Evolutionary conservation across 2,113 vertebrate species (phyloP), one percentile per base, ranked within the genome.

Genomic region (Mola mola): DNA sequence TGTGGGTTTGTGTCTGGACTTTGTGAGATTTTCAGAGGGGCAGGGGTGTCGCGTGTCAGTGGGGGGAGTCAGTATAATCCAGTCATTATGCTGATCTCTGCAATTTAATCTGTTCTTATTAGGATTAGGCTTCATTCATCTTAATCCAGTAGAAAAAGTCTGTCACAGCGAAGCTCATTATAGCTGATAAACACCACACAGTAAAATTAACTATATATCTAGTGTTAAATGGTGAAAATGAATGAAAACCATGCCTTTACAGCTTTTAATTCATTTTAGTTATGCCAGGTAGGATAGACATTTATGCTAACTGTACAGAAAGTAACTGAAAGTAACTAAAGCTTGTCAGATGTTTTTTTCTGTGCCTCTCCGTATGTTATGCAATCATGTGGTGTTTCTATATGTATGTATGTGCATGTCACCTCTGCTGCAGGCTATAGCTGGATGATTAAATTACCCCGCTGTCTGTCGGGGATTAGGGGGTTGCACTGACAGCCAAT

Each of bases 371-470:
- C 9, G 15, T 17, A 4, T 73, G 24, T 60, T 36, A 19, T 55
- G n/a, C 24, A 17, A 44, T n/a, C n/a, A n/a, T n/a, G n/a, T n/a
- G 44, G 61, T 33, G 41, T 16, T 37, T 47, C 8, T 48, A 4
- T 4, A 25, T 1, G 22, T 4, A 20, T 52, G 4, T 24, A 2
- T 17, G 29, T 47, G n/a, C 22, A 60, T 76, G 34, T 61, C 6
- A 36, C 29, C 21, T 64, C 12, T 59, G 72, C 83, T 81, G 66
- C 47, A 60, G 75, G 68, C 62, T 37, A 61, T 56, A 43, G 64
- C 65, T 9, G 37, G 12, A 48, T 66, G 75, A 87, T 88, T 85
- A 72, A 87, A 88, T 89, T 87, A 88, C 49, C 61, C 58, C 58
- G 50, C 57, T 47, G 78, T 75, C 84, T 85, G 69, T 36, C 3